Conservation (phyloP, 2,797 vertebrate genomes). For the Myotis myotis region DNA sequence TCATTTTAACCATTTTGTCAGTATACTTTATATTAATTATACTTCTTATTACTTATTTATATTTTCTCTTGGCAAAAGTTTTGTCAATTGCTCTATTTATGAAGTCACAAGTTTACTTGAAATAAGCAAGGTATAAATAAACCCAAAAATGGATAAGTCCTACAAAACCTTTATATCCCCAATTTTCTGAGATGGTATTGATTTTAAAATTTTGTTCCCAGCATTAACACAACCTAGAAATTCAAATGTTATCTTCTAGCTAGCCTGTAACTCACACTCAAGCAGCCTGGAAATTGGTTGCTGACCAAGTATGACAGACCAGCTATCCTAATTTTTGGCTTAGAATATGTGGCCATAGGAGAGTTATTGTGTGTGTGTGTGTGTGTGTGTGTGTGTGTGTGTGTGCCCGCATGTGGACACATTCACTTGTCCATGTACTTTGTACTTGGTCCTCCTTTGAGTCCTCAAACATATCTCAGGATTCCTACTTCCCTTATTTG, state of each 20-base stretch:
- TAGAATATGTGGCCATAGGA: not conserved
- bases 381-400: not conserved
- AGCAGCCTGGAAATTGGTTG: not conserved
- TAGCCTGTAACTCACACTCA: not conserved
- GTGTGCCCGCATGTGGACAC: not conserved
- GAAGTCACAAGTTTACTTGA: not conserved
- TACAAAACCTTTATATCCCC: not conserved
- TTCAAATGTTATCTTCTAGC: not conserved
- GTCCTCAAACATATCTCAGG: constrained; percentile 2
- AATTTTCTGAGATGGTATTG: not conserved
- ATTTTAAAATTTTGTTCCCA: constrained; percentile 30
- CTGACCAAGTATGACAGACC: not conserved
- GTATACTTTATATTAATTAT: not conserved
- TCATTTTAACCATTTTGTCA: not conserved
- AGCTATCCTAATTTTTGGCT: not conserved
- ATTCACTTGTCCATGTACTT: not conserved
- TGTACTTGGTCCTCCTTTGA: not conserved
- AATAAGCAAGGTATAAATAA: constrained; percentile 30
- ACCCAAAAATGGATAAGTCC: not conserved
- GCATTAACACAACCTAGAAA: not conserved
- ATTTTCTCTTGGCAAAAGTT: constrained; percentile 13
- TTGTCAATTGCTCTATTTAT: not conserved
- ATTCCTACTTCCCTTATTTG: constrained; percentile 23
- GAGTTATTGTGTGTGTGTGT: not conserved
- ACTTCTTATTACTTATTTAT: not conserved